A percentile compares a stretch with the other conserved stretches of the same genome.
phyloP scores from a whole-genome alignment of 2,797 vertebrate species.

The Propithecus deckenii region DNA sequence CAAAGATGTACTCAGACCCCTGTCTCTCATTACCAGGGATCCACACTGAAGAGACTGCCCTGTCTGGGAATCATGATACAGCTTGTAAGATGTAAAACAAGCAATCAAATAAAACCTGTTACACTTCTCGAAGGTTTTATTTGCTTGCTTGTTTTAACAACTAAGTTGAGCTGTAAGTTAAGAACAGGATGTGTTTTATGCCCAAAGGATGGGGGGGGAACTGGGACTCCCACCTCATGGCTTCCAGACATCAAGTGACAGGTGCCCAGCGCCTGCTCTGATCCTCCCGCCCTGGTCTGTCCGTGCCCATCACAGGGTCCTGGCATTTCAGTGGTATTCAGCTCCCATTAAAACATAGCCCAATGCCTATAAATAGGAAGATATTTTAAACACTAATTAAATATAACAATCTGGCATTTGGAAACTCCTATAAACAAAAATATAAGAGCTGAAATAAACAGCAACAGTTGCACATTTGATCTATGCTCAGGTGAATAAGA shows the following conservation, averaged over 20 bases:
- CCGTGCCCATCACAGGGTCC: slow-evolving; percentile 74
- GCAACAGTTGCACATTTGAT: neutral
- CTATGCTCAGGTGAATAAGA: slow-evolving; percentile 16
- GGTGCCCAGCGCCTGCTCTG: slow-evolving; percentile 69
- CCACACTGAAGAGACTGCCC: neutral
- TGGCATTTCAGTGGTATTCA: slow-evolving; percentile 83
- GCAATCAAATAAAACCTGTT: neutral
- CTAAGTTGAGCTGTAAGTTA: neutral
- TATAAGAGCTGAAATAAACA: slow-evolving; percentile 72
- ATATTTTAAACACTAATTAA: slow-evolving; percentile 83
- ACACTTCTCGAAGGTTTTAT: neutral
- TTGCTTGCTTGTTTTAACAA: neutral
- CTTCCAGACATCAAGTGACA: slow-evolving; percentile 66
- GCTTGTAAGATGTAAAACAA: neutral
- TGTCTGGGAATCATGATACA: neutral
- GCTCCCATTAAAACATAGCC: slow-evolving; percentile 82
- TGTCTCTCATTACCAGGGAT: slow-evolving; percentile 73
- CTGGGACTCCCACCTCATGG: slow-evolving; percentile 14
- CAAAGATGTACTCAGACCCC: slow-evolving; percentile 33
- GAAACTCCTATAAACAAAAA: slow-evolving; percentile 80
- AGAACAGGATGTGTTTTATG: neutral
- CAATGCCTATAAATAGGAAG: slow-evolving; percentile 84
- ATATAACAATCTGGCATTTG: slow-evolving; percentile 82
- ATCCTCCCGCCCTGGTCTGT: slow-evolving; percentile 70
- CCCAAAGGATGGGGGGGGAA: slow-evolving; percentile 17